Evolutionary conservation across 2,797 vertebrate genomes (phyloP).

Genomic region (Chaunax sp.): DNA sequence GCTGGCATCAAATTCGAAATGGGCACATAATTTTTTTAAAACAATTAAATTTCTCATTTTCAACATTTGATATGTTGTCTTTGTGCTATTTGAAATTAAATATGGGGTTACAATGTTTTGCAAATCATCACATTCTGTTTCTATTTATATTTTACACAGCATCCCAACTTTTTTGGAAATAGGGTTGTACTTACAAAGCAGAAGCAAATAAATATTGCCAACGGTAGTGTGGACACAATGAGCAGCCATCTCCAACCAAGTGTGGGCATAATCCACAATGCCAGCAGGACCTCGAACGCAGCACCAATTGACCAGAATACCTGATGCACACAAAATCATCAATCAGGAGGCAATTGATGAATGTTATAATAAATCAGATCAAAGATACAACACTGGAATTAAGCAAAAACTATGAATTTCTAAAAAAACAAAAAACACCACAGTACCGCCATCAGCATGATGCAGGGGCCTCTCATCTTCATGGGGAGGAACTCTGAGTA

Average conservation of each 20-base stretch:
- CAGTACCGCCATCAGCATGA: slow-evolving; percentile 89
- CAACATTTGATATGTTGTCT: too few relatives aligned
- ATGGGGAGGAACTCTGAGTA: slow-evolving; percentile 93
- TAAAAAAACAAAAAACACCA: too few relatives aligned
- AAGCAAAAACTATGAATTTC: not conserved
- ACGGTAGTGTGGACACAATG: slow-evolving; percentile 85
- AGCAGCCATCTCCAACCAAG: slow-evolving; percentile 95
- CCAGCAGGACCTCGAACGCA: slow-evolving; percentile 90
- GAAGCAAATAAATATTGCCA: slow-evolving; percentile 85
- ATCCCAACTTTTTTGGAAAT: too few relatives aligned
- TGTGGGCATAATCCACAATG: slow-evolving; percentile 90
- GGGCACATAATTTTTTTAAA: too few relatives aligned
- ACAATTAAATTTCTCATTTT: too few relatives aligned
- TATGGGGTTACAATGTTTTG: too few relatives aligned
- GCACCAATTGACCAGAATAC: slow-evolving; percentile 91
- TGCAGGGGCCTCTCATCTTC: slow-evolving; percentile 89
- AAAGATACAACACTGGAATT: slow-evolving; percentile 1
- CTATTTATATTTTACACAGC: too few relatives aligned
- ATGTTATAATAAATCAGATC: not conserved
- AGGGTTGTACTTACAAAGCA: slow-evolving; percentile 53
- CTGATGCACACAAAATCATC: slow-evolving; percentile 72
- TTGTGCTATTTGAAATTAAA: too few relatives aligned
- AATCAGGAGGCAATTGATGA: not conserved
- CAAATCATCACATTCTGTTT: too few relatives aligned
- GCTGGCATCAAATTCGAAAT: too few relatives aligned